Percentiles rank a stretch among this genome's conserved stretches.
These are phyloP conservation scores for Drosophila maculinotata DNA, from an alignment of 2,888 invertebrate genomes.

Conservation along the genomic window DNA sequence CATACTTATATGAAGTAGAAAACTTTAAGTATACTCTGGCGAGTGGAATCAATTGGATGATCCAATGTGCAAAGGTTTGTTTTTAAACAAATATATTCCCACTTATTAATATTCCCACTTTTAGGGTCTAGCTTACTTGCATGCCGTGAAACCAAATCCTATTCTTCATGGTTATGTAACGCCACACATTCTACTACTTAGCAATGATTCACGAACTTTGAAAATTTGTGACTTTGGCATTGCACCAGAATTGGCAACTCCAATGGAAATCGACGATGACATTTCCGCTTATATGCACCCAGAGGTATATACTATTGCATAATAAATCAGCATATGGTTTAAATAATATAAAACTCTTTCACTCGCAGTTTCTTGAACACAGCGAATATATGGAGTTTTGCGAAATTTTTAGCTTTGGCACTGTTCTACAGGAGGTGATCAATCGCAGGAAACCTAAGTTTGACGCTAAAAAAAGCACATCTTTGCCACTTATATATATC, in stretches of 20 bases:
- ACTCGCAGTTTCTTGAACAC: not conserved
- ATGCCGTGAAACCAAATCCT: not conserved
- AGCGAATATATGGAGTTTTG: no score
- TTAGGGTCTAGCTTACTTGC: conserved; percentile 14
- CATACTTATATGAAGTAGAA: not conserved
- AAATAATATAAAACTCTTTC: not conserved
- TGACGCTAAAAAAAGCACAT: no score
- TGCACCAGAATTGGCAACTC: not conserved
- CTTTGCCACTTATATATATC: not conserved
- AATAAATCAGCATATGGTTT: not conserved
- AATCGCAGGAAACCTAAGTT: not conserved
- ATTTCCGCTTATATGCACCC: not conserved
- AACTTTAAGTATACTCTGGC: not conserved
- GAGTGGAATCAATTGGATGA: not conserved
- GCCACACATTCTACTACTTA: not conserved
- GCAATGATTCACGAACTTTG: not conserved
- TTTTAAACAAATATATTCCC: not conserved
- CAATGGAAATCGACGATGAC: not conserved
- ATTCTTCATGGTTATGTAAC: not conserved
- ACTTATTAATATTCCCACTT: not conserved
- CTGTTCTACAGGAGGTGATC: conserved; percentile 3
- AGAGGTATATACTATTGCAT: not conserved
- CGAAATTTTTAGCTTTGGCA: conserved; percentile 2
- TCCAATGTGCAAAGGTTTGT: conserved; percentile 5
- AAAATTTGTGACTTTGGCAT: conserved; percentile 3